Evolutionary conservation across 2,113 vertebrate species (phyloP).

Genomic region (Nibea albiflora): DNA sequence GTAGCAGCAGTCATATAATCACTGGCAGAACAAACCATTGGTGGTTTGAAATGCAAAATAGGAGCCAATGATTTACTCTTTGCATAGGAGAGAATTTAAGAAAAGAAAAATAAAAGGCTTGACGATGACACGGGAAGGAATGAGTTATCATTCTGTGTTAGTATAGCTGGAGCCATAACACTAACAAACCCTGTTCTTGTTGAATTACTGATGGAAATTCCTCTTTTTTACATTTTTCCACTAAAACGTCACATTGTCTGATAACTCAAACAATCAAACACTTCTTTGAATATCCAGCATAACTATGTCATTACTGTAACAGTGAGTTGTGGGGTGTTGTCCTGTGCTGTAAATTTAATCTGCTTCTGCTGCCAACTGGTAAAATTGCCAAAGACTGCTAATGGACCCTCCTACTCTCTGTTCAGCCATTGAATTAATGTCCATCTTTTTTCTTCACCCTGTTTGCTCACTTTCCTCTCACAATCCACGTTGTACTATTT

Average conservation of each 20-base stretch:
- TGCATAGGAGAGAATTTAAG: not conserved
- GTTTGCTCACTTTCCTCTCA: not conserved
- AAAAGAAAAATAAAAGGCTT: not conserved
- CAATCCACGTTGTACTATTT: not conserved
- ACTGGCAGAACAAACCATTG: not conserved
- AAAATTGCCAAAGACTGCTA: not conserved
- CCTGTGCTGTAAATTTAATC: not conserved
- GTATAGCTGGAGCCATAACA: slow-evolving; percentile 3
- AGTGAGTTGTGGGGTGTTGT: not conserved
- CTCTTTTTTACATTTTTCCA: slow-evolving; percentile 8
- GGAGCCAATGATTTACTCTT: not conserved
- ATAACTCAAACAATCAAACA: not conserved
- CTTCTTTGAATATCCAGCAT: not conserved
- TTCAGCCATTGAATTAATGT: not conserved
- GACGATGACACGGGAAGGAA: not conserved
- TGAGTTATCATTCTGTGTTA: not conserved
- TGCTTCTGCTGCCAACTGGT: not conserved
- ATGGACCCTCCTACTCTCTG: not conserved
- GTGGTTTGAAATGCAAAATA: slow-evolving; percentile 11
- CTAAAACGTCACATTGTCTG: slow-evolving; percentile 13
- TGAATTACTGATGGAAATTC: slow-evolving; percentile 20
- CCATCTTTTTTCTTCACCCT: slow-evolving; percentile 1
- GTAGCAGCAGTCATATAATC: not conserved
- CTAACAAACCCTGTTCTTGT: not conserved
- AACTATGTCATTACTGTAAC: not conserved